Percentiles rank a stretch among this genome's conserved stretches.
Conservation (phyloP, 2,113 vertebrate genomes). For the Tetrao urogallus region DNA sequence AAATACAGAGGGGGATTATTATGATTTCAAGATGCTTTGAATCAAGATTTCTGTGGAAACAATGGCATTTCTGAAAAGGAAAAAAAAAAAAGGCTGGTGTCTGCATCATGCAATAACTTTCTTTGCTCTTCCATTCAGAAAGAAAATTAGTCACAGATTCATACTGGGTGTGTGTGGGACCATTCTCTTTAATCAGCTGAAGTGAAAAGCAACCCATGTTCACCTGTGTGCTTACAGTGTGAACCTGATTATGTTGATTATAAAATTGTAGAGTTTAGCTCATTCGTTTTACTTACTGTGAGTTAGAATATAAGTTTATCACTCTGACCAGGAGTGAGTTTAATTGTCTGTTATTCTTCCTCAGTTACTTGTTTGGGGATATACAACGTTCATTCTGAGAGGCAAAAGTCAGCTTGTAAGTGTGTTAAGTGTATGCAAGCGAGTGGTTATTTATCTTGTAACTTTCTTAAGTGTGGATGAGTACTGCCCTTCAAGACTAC, state of each 20-base stretch:
- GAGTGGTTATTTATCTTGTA: not conserved
- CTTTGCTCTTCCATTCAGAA: not conserved
- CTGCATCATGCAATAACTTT: not conserved
- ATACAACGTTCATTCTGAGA: not conserved
- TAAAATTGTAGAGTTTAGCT: not conserved
- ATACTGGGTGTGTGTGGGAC: not conserved
- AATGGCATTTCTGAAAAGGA: not conserved
- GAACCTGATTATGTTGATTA: not conserved
- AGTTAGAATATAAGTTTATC: not conserved
- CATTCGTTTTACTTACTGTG: not conserved
- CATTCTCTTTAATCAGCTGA: fast-evolving
- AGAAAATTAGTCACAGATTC: not conserved
- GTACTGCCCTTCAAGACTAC: not conserved
- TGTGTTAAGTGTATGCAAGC: not conserved
- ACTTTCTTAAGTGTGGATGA: not conserved
- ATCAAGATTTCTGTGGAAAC: not conserved
- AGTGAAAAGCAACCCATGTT: not conserved
- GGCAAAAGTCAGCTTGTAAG: not conserved
- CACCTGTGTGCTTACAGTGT: not conserved
- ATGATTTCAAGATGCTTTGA: not conserved
- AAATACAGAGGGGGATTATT: not conserved
- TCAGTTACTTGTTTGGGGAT: not conserved
- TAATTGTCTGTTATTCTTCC: not conserved
- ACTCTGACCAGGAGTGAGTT: not conserved
- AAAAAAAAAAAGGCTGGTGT: not conserved